phyloP scores from a whole-genome alignment of 2,797 vertebrate species.

The Rhinophrynus dorsalis region DNA sequence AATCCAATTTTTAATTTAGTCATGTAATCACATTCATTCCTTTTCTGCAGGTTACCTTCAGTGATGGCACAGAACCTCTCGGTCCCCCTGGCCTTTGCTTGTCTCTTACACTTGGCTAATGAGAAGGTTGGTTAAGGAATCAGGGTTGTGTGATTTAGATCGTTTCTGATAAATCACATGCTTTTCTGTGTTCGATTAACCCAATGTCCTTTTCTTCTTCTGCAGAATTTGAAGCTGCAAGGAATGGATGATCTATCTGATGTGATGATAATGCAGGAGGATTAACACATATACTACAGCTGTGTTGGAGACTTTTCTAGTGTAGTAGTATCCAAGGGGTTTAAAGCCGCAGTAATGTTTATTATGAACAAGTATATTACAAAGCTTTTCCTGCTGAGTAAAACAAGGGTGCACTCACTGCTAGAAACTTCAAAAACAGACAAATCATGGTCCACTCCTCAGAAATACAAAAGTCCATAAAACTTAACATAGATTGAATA shows the following conservation, averaged over 20 bases:
- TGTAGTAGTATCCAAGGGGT: too few relatives aligned
- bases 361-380: too few relatives aligned
- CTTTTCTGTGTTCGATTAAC: neutral
- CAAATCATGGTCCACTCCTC: too few relatives aligned
- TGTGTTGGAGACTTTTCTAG: too few relatives aligned
- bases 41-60: constrained; percentile 74
- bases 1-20: neutral
- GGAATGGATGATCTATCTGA: constrained; percentile 87
- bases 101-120: constrained; percentile 89
- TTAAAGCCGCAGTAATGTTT: too few relatives aligned
- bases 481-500: too few relatives aligned
- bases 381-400: too few relatives aligned
- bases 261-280: constrained; percentile 79
- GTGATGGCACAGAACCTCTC: constrained; percentile 88
- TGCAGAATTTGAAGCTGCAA: constrained; percentile 85
- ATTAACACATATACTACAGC: too few relatives aligned
- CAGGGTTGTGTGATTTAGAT: too few relatives aligned
- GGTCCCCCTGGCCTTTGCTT: constrained; percentile 85
- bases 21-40: neutral
- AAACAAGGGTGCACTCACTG: too few relatives aligned
- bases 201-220: neutral
- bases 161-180: neutral
- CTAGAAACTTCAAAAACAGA: too few relatives aligned
- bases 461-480: too few relatives aligned
- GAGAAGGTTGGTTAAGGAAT: constrained; percentile 80